These are phyloP conservation scores for Hassar affinis DNA, from an alignment of 2,113 vertebrate genomes.

Conservation along the genomic window DNA sequence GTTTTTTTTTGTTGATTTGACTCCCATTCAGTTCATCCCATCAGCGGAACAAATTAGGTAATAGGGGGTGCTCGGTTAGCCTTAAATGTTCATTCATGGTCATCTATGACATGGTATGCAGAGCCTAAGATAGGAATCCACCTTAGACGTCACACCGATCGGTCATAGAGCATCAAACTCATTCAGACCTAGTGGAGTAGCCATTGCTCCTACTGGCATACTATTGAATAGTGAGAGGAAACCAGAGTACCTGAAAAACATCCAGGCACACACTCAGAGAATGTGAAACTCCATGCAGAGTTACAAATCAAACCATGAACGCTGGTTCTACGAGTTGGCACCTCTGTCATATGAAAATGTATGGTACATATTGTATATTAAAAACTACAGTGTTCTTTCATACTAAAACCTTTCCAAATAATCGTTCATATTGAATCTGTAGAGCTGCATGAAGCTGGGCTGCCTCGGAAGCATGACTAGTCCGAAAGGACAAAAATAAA, in stretches of 20 bases:
- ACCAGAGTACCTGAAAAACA: neutral
- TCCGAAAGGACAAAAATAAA: neutral
- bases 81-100: slow-evolving; percentile 10
- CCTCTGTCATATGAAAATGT: neutral
- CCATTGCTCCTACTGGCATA: neutral
- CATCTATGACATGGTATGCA: neutral
- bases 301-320: neutral
- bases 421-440: neutral
- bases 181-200: neutral
- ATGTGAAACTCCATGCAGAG: neutral
- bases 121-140: neutral
- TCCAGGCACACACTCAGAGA: neutral
- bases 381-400: neutral
- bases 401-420: neutral
- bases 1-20: slow-evolving; percentile 7
- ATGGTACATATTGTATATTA: neutral
- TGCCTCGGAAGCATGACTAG: neutral
- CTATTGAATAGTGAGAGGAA: neutral
- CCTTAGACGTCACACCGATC: neutral
- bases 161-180: neutral
- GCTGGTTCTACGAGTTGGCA: neutral
- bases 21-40: neutral
- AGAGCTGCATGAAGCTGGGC: neutral
- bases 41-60: neutral
- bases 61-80: neutral